Percentiles rank a stretch among this genome's conserved stretches.
phyloP scores from a whole-genome alignment of 2,113 vertebrate genomes.

The Nothobranchius kuhntae region DNA sequence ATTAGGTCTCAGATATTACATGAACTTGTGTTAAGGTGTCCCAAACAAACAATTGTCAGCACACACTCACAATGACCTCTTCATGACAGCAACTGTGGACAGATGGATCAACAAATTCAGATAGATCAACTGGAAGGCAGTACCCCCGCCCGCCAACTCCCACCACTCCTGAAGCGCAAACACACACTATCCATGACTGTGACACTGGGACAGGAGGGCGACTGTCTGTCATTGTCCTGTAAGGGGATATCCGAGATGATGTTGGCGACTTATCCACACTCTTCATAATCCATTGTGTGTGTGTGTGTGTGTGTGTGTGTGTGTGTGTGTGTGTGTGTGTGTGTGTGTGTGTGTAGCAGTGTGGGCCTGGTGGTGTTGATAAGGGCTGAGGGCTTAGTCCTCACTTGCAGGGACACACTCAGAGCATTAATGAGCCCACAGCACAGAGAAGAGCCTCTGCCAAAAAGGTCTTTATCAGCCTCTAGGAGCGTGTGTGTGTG shows the following conservation, averaged over 20 bases:
- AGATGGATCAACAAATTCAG: conserved; percentile 58
- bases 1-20: conserved; percentile 36
- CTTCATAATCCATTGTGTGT: conserved; percentile 66
- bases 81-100: conserved; percentile 30
- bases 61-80: conserved; percentile 34
- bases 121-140: conserved; percentile 43
- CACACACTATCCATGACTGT: conserved; percentile 44
- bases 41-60: conserved; percentile 17
- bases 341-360: conserved; percentile 30
- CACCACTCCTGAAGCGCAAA: conserved; percentile 17
- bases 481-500: conserved; percentile 29
- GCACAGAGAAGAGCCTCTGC: conserved; percentile 64
- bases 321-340: conserved; percentile 13
- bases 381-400: conserved; percentile 73
- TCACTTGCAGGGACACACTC: conserved; percentile 70
- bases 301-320: neutral
- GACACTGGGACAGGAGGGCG: conserved; percentile 40
- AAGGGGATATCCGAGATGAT: conserved; percentile 66
- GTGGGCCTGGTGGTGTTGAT: conserved; percentile 74
- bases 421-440: conserved; percentile 74
- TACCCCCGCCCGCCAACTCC: neutral
- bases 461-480: conserved; percentile 74
- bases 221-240: conserved; percentile 68
- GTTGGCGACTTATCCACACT: conserved; percentile 68
- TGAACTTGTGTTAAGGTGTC: conserved; percentile 24